phyloP scores from a whole-genome alignment of 2,888 invertebrate genomes.

The Eilema griseolum region DNA sequence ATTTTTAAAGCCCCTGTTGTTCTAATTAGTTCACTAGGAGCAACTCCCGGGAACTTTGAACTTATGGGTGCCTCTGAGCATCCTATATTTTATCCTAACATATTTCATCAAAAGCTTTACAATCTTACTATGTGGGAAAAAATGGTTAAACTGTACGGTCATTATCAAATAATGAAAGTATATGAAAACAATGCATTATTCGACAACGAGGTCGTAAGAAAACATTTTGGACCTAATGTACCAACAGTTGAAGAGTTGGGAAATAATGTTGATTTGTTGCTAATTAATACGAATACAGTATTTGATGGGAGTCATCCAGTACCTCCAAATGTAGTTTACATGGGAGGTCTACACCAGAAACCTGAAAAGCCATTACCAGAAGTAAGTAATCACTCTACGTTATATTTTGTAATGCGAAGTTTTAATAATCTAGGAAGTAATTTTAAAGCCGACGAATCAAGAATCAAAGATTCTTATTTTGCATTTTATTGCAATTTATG shows the following conservation, averaged over 20 bases:
- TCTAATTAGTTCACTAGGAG: constrained; percentile 60
- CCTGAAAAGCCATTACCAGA: constrained; percentile 50
- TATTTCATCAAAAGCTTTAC: constrained; percentile 39
- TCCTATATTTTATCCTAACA: constrained; percentile 55
- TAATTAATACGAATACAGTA: constrained; percentile 56
- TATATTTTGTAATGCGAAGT: not conserved
- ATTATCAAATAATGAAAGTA: constrained; percentile 26
- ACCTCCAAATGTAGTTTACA: constrained; percentile 56
- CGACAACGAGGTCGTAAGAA: constrained; percentile 37
- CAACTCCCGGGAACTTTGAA: constrained; percentile 38
- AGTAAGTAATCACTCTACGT: constrained; percentile 36
- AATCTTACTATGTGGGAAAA: constrained; percentile 60
- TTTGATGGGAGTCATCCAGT: constrained; percentile 58
- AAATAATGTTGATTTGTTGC: constrained; percentile 57
- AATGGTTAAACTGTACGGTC: constrained; percentile 44
- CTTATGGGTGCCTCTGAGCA: constrained; percentile 55
- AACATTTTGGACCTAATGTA: constrained; percentile 43
- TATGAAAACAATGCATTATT: constrained; percentile 14
- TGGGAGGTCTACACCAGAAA: constrained; percentile 58
- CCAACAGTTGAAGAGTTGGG: constrained; percentile 47
- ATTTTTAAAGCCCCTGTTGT: constrained; percentile 55
- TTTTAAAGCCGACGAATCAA: too few relatives aligned
- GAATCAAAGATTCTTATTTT: too few relatives aligned
- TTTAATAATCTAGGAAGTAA: not conserved
- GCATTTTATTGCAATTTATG: too few relatives aligned